Evolutionary conservation across 2,888 invertebrate genomes (phyloP).

Genomic region (Folsomia manolachei): DNA sequence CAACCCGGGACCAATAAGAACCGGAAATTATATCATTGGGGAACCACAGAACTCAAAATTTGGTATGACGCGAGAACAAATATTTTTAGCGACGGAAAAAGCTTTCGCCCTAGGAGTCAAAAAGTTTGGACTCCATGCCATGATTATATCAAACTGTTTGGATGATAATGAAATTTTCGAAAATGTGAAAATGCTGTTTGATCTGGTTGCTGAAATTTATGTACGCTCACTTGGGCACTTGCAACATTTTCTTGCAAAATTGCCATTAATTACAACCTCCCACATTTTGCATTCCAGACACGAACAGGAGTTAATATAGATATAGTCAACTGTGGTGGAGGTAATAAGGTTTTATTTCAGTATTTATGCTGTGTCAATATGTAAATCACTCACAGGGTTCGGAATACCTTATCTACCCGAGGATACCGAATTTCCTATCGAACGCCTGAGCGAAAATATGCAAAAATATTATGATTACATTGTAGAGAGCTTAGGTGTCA

Average conservation of each 20-base stretch:
- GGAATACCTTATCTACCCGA: constrained; percentile 28
- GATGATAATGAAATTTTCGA: constrained; percentile 14
- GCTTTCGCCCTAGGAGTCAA: constrained; percentile 9
- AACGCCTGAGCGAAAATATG: neutral
- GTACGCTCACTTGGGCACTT: constrained; percentile 15
- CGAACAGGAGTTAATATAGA: constrained; percentile 10
- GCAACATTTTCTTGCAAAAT: too few relatives aligned
- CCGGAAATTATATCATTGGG: constrained; percentile 24
- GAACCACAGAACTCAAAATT: constrained; percentile 24
- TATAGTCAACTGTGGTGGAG: constrained; percentile 26
- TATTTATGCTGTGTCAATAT: too few relatives aligned
- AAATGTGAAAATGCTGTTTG: constrained; percentile 25
- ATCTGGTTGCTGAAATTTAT: constrained; percentile 20
- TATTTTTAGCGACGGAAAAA: constrained; percentile 14
- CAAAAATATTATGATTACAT: neutral
- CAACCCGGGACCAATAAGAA: constrained; percentile 16
- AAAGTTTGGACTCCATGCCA: constrained; percentile 25
- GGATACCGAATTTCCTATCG: constrained; percentile 8
- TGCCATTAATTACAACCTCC: too few relatives aligned
- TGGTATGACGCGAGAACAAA: constrained; percentile 25
- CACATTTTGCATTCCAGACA: too few relatives aligned
- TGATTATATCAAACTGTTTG: constrained; percentile 28
- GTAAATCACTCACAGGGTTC: constrained; percentile 15
- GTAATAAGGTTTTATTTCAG: too few relatives aligned
- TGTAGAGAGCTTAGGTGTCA: neutral